phyloP scores from a whole-genome alignment of 2,888 invertebrate species.

The Lathronympha strigana region DNA sequence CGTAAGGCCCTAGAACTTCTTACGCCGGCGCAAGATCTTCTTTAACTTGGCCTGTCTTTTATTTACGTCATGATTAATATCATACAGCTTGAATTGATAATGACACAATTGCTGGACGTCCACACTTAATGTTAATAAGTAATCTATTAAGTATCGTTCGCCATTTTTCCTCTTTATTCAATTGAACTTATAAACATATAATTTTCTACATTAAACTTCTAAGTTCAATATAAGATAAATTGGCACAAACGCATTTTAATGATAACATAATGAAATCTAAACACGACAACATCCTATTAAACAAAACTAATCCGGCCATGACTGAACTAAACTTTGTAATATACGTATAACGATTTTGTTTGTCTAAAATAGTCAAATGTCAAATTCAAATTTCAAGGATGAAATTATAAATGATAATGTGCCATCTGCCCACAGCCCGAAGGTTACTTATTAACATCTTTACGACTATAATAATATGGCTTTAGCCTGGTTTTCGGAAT shows the following conservation, averaged over 20 bases:
- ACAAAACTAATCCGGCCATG: not conserved
- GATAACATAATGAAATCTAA: not conserved
- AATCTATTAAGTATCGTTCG: too few relatives aligned
- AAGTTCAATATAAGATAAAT: too few relatives aligned
- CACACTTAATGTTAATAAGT: too few relatives aligned
- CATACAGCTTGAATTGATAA: too few relatives aligned
- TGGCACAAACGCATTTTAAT: not conserved
- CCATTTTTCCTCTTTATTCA: too few relatives aligned
- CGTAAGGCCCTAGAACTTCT: too few relatives aligned
- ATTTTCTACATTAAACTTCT: too few relatives aligned
- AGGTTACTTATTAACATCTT: slow-evolving; percentile 32
- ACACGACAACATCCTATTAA: slow-evolving; percentile 5
- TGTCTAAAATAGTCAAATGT: slow-evolving; percentile 41
- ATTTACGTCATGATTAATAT: too few relatives aligned
- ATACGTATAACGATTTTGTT: slow-evolving; percentile 35
- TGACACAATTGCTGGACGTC: too few relatives aligned
- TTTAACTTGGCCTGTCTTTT: too few relatives aligned
- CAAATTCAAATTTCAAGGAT: slow-evolving; percentile 42
- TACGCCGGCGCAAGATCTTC: too few relatives aligned
- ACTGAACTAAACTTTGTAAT: slow-evolving; percentile 34
- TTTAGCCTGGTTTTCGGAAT: slow-evolving; percentile 28
- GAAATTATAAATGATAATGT: slow-evolving; percentile 35
- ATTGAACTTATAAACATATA: too few relatives aligned
- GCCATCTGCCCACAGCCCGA: slow-evolving; percentile 15
- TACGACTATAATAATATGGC: slow-evolving; percentile 27